Percentiles rank a stretch among this genome's conserved stretches.
These are phyloP conservation scores for Gephyroberyx darwinii DNA, from an alignment of 2,797 vertebrate species.

Conservation along the genomic window DNA sequence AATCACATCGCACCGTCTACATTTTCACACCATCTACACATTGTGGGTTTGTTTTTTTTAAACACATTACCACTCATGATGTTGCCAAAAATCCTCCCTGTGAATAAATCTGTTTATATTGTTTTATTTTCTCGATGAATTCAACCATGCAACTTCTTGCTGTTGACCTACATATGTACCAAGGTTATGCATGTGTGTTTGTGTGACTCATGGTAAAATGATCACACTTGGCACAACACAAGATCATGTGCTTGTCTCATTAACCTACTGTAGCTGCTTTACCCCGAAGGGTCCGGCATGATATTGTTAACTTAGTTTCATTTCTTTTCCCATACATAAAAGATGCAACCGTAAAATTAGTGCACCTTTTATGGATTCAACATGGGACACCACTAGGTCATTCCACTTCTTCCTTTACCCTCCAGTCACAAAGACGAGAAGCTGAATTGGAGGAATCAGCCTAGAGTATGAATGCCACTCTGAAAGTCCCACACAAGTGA, in stretches of 20 bases:
- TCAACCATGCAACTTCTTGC: slow-evolving; percentile 13
- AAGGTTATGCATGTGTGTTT: not conserved
- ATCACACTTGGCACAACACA: slow-evolving; percentile 10
- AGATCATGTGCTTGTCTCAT: slow-evolving; percentile 55
- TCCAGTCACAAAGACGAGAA: not conserved
- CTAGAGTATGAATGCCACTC: slow-evolving; percentile 4
- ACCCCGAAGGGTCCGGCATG: not conserved
- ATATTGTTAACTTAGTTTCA: not conserved
- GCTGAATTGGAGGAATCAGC: not conserved
- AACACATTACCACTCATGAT: not conserved
- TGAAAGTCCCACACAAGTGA: slow-evolving; percentile 33
- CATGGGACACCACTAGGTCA: not conserved
- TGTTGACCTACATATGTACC: slow-evolving; percentile 36
- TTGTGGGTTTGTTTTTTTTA: not conserved
- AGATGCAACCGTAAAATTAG: not conserved
- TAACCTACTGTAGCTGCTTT: slow-evolving; percentile 36
- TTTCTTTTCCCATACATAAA: slow-evolving; percentile 15
- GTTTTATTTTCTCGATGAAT: not conserved
- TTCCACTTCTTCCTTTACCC: not conserved
- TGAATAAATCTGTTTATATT: not conserved
- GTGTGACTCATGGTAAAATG: not conserved
- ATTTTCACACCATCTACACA: not conserved
- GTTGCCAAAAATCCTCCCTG: not conserved
- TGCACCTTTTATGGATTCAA: slow-evolving; percentile 13
- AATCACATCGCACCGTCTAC: not conserved